These are phyloP conservation scores for Cairina moschata DNA, from an alignment of 2,113 vertebrate genomes.

Conservation along the genomic window DNA sequence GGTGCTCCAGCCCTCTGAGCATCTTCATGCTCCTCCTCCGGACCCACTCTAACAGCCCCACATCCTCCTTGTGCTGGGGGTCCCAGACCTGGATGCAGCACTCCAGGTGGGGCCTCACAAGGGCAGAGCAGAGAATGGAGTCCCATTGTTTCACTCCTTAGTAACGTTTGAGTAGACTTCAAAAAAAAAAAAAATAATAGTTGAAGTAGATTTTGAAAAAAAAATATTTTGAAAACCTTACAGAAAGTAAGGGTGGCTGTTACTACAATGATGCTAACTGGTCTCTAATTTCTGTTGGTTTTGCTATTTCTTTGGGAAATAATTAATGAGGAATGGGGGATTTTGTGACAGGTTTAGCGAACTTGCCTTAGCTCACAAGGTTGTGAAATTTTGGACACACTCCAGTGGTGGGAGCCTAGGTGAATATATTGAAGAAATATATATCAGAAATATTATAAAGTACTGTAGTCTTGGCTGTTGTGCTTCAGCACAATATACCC, in stretches of 20 bases:
- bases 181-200: too few relatives aligned
- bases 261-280: not conserved
- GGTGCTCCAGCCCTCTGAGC: too few relatives aligned
- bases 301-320: not conserved
- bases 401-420: fast-evolving
- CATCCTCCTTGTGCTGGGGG: too few relatives aligned
- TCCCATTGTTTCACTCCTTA: not conserved
- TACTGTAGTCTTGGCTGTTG: not conserved
- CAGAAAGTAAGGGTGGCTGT: not conserved
- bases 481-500: not conserved
- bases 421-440: not conserved
- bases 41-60: too few relatives aligned
- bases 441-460: not conserved
- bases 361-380: not conserved
- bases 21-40: too few relatives aligned
- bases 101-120: too few relatives aligned
- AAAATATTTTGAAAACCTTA: not conserved
- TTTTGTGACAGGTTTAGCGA: not conserved
- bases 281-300: not conserved
- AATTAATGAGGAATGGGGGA: not conserved
- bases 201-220: not conserved
- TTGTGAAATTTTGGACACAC: not conserved
- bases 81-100: too few relatives aligned
- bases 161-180: not conserved
- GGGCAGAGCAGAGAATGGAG: too few relatives aligned